Base-by-base conservation (phyloP, 53 echinoderm and acorn worm genomes). In the Paracentrotus lividus region DNA sequence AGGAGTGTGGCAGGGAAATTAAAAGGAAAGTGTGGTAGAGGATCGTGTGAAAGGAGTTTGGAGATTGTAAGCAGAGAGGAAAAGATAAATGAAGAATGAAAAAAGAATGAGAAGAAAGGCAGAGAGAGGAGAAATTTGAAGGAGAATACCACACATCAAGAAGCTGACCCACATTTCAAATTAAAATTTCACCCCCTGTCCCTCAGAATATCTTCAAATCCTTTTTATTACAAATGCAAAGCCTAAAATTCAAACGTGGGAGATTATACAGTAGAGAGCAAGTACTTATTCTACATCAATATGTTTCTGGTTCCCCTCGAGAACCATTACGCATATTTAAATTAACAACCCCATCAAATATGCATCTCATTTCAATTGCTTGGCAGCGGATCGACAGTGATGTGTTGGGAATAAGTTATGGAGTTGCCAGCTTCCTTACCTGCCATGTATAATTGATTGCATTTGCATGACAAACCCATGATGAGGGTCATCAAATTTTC, bases 301-400 rank as follows among this genome's bases (percentile, higher is more conserved):
- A 78, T 43, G 44, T 78, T n/a, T 15, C 43, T 34, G 47, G 15
- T 78, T 45, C 81, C 86, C 86, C 86, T 54, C 32, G 86, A 56
- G 86, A 86, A 54, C 86, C 86, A 86, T 86, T 56, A 86, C 34
- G 86, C 53, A 86, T 86, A 86, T 86, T n/a, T 86, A 86, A 56
- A 86, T 86, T 86, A 55, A 78, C 81, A 78, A 78, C 44, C 13
- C 44, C 47, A 78, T 78, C 7, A 56, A 86, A 86, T 33, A 86
- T 86, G 86, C 86, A 54, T 55, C 86, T 85, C 56, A 86, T 86
- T 86, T 86, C 18, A 78, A 78, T 78, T 45, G 81, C 81, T n/a
- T 78, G 43, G 81, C 14, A 45, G 43, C 81, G 7, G 81, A 45
- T 24, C 7, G n/a, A 15, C 78, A 44, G 78, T 78, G 45, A 78